A percentile compares a stretch with the other conserved stretches of the same genome.
Evolutionary conservation across 2,113 vertebrate genomes (phyloP).

Genomic region (Hyaena hyaena): DNA sequence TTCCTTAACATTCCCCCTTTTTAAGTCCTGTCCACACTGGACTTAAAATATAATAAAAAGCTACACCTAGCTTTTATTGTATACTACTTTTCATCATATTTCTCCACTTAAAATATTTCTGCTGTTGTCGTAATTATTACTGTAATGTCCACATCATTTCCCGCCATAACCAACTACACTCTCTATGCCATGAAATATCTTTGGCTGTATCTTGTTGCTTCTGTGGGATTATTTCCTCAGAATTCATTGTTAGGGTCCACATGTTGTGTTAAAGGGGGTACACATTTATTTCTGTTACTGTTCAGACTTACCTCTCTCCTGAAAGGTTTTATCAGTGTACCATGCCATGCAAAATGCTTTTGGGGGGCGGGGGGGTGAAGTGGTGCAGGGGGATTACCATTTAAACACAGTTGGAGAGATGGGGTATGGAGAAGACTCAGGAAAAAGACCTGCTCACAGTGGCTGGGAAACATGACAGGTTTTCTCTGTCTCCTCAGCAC

Average conservation of each 20-base stretch:
- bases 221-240: not conserved
- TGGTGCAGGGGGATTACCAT: not conserved
- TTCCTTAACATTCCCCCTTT: not conserved
- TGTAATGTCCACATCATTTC: not conserved
- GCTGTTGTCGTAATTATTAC: not conserved
- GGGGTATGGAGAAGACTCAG: not conserved
- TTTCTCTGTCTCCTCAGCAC: slow-evolving; percentile 85
- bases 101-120: not conserved
- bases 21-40: not conserved
- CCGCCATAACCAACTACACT: not conserved
- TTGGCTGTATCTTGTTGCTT: not conserved
- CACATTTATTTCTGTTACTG: not conserved
- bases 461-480: not conserved
- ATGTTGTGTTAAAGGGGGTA: not conserved
- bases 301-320: not conserved
- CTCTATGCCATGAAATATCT: not conserved
- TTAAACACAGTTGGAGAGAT: accelerated
- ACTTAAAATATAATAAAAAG: too few relatives aligned
- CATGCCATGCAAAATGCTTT: not conserved
- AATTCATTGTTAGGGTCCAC: not conserved
- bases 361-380: too few relatives aligned
- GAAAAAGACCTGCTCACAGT: not conserved
- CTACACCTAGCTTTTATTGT: not conserved
- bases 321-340: not conserved
- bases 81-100: not conserved